Base-by-base conservation (phyloP, 2,888 invertebrate species). In the Drosophila colorata region DNA sequence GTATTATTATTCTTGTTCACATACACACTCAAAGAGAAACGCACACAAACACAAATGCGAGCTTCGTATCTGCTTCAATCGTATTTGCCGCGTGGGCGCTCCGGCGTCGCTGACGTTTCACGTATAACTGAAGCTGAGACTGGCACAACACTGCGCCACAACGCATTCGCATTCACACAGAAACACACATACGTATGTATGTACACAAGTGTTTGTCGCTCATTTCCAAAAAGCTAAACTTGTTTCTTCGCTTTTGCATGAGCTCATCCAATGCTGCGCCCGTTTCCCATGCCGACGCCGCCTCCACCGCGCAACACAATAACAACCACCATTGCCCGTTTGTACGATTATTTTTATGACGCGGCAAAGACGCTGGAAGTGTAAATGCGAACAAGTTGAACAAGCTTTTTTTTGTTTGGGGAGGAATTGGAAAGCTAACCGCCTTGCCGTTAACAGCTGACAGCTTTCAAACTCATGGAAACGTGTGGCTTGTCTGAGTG, bases 211-310 rank as follows among this genome's bases (percentile, higher is more conserved):
- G 58, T 46, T 60, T 56, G 70, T 78, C 60, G 85, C 85, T 76
- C 69, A 69, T 70, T 77, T 78, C 70, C 70, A 79, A 85, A 83
- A 85, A 77, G 88, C 83, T 82, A 82, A 83, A 83, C 83, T 83
- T 83, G 83, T 83, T 83, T 87, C 73, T 69, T 46, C 68, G 81
- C 68, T 78, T 82, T 87, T 60, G 80, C 70, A 83, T 83, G 83
- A 83, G 83, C 88, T 83, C 83, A 83, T 82, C 87, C 69, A 87
- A 73, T 73, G 49, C 61, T 76, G 57, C 51, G 56, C 44, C 67
- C 33, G 40, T 56, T 72, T 46, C 52, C 72, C 67, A 59, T 70
- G 38, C 61, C 74, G 67, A 53, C 43, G 33, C 33, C 41, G 31
- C 35, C 49, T 31, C 53, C 40, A 60, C 28, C 9, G 37, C 59